phyloP scores from a whole-genome alignment of 2,888 invertebrate genomes.

The Scaptomyza caliginosa region DNA sequence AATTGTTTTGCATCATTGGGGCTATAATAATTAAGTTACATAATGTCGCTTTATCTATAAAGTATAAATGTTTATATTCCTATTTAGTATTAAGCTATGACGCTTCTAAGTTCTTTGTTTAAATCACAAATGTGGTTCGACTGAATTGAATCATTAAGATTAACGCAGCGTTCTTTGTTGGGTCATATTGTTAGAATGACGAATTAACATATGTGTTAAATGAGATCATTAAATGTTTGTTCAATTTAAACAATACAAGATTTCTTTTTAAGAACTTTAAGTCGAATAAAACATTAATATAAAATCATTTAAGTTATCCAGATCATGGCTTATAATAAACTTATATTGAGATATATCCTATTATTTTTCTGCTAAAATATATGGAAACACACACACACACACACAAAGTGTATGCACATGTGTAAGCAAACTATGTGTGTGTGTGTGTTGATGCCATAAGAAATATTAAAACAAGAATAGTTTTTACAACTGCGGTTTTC shows the following conservation, averaged over 20 bases:
- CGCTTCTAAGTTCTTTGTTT: background rate
- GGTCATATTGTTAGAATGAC: background rate
- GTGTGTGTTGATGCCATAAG: slow-evolving; percentile 13
- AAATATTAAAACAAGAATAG: slow-evolving; percentile 42
- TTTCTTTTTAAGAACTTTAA: no score
- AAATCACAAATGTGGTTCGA: background rate
- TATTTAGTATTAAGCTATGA: no score
- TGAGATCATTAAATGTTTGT: background rate
- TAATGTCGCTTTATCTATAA: no score
- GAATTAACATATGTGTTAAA: no score
- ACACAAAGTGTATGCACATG: background rate
- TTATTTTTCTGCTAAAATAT: no score
- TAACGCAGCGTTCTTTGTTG: background rate
- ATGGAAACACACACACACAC: background rate
- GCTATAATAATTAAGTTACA: no score
- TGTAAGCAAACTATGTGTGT: background rate
- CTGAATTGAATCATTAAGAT: background rate
- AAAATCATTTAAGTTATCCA: no score
- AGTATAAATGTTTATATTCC: no score
- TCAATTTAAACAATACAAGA: no score
- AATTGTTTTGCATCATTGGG: background rate
- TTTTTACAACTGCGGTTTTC: slow-evolving; percentile 17
- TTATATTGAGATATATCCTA: no score
- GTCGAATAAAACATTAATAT: no score
- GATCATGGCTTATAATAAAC: no score